Conservation (phyloP, 2,888 invertebrate species). For the Drosophila yooni region DNA sequence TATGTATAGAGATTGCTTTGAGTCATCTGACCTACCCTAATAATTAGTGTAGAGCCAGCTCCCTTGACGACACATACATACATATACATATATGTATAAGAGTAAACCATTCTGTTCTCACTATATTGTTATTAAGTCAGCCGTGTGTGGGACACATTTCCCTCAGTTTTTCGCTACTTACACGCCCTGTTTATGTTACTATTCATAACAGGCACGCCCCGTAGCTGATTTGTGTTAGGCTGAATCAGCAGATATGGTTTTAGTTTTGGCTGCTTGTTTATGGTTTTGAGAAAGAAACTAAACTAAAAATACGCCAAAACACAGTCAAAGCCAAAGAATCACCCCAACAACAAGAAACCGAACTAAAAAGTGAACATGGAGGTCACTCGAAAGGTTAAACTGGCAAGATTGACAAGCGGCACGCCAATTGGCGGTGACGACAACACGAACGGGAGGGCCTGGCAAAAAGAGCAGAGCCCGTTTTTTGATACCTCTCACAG, state of each 20-base stretch:
- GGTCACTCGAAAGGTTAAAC: slow-evolving; percentile 77
- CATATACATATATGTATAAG: neutral
- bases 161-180: slow-evolving; percentile 4
- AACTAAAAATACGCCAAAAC: too few relatives aligned
- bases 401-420: slow-evolving; percentile 76
- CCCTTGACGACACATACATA: neutral
- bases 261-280: slow-evolving; percentile 2
- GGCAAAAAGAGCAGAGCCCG: slow-evolving; percentile 7
- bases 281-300: neutral
- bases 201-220: slow-evolving; percentile 41
- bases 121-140: neutral
- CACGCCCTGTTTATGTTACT: slow-evolving; percentile 14
- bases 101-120: neutral
- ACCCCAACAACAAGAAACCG: slow-evolving; percentile 22
- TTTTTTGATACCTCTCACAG: neutral
- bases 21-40: slow-evolving; percentile 20
- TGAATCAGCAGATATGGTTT: slow-evolving; percentile 24
- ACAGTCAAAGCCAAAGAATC: slow-evolving; percentile 35
- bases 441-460: slow-evolving; percentile 32
- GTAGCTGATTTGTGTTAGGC: slow-evolving; percentile 17
- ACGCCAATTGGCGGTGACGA: slow-evolving; percentile 54
- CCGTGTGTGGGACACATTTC: slow-evolving; percentile 5
- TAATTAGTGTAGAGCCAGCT: neutral
- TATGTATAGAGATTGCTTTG: neutral
- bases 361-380: slow-evolving; percentile 60